phyloP scores from a whole-genome alignment of 2,113 vertebrate genomes.

The Smithornis capensis region DNA sequence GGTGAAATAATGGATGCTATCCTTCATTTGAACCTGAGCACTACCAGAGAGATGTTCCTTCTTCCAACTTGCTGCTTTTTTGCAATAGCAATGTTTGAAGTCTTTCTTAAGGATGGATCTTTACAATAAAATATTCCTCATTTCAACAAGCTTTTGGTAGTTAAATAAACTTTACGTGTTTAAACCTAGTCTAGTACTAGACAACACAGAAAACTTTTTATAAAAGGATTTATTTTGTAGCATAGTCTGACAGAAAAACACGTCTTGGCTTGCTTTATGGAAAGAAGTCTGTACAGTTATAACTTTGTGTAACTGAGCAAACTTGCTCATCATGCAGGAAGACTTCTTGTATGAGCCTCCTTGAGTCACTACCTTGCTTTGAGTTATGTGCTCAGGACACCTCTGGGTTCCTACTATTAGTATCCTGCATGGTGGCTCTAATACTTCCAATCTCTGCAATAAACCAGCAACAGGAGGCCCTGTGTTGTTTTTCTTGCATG shows the following conservation, averaged over 20 bases:
- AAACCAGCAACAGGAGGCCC: not conserved
- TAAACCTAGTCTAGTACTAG: not conserved
- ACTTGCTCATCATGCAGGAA: not conserved
- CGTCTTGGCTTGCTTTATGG: not conserved
- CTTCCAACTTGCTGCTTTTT: not conserved
- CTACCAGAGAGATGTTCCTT: not conserved
- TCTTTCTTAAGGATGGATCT: not conserved
- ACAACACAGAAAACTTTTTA: not conserved
- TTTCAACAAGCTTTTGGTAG: not conserved
- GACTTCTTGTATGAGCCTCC: not conserved
- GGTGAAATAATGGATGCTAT: conserved; percentile 30
- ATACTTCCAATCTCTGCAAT: not conserved
- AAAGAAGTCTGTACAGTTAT: not conserved
- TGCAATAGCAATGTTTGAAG: not conserved
- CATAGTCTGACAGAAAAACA: not conserved
- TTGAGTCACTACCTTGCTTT: not conserved
- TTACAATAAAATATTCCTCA: not conserved
- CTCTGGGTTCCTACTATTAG: not conserved
- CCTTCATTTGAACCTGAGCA: not conserved
- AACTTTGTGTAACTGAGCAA: not conserved
- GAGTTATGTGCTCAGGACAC: not conserved
- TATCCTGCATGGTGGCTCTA: not conserved
- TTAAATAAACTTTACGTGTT: not conserved
- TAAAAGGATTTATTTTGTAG: not conserved
- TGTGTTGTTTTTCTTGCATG: not conserved